Conservation (phyloP, 2,888 invertebrate species). For the Xestia sexstrigata region DNA sequence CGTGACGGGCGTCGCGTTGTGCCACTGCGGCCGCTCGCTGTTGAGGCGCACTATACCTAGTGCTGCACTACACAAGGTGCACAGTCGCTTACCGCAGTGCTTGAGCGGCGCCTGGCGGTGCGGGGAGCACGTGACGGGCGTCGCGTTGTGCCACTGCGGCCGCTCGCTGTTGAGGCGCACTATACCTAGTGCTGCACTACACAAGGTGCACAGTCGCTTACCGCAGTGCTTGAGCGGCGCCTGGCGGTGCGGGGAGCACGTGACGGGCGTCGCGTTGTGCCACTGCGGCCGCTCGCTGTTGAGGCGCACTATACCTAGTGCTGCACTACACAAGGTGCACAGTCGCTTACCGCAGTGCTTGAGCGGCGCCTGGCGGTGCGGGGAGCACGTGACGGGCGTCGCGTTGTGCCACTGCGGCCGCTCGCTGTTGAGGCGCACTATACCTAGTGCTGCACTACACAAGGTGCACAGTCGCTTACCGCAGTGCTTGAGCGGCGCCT, state of each 20-base stretch:
- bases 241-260: not conserved
- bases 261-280: not conserved
- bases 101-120: not conserved
- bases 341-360: conserved; percentile 1
- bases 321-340: not conserved
- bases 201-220: not conserved
- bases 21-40: conserved; percentile 1
- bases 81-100: conserved; percentile 1
- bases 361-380: not conserved
- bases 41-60: conserved; percentile 1
- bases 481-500: conserved; percentile 90
- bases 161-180: not conserved
- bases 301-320: not conserved
- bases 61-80: not conserved
- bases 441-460: conserved; percentile 2
- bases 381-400: not conserved
- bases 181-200: conserved; percentile 2
- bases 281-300: not conserved
- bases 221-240: conserved; percentile 1
- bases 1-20: not conserved
- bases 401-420: conserved; percentile 1
- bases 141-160: not conserved
- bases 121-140: not conserved
- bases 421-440: not conserved
- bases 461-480: conserved; percentile 68